phyloP scores from a whole-genome alignment of 1,140 invertebrate genomes.

The Ephestia elutella region DNA sequence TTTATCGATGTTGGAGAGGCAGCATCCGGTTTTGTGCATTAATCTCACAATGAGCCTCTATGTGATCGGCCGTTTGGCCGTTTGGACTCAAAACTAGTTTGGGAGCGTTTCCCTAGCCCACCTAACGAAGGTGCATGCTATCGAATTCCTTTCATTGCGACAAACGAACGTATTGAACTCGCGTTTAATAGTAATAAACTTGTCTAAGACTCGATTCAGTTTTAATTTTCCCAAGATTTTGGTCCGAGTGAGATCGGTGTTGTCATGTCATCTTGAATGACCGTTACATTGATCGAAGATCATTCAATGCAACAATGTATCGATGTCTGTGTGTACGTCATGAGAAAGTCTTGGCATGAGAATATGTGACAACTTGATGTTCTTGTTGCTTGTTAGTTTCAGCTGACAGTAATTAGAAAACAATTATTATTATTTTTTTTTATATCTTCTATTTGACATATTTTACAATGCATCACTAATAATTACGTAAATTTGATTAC shows the following conservation, averaged over 20 bases:
- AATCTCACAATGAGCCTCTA: constrained; percentile 64
- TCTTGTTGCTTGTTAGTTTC: not conserved
- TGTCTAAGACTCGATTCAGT: not conserved
- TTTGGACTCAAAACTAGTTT: constrained; percentile 67
- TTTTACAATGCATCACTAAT: too few relatives aligned
- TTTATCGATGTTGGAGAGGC: constrained; percentile 59
- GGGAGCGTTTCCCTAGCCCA: constrained; percentile 47
- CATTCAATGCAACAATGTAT: not conserved
- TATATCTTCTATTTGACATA: too few relatives aligned
- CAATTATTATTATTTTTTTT: too few relatives aligned
- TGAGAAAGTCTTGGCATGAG: constrained; percentile 2
- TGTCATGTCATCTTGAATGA: constrained; percentile 1
- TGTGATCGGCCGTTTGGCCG: constrained; percentile 56
- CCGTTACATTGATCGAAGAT: constrained; percentile 4
- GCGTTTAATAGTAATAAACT: constrained; percentile 21
- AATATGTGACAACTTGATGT: not conserved
- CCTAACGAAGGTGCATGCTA: constrained; percentile 51
- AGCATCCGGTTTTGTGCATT: constrained; percentile 70
- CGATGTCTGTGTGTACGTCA: not conserved
- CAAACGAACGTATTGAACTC: constrained; percentile 56
- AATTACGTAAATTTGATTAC: too few relatives aligned
- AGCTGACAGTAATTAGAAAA: not conserved
- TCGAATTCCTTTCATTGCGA: constrained; percentile 61
- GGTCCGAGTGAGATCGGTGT: not conserved
- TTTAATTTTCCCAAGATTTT: constrained; percentile 6